Conservation (phyloP, 2,888 invertebrate species). For the Brachyptera risi region DNA sequence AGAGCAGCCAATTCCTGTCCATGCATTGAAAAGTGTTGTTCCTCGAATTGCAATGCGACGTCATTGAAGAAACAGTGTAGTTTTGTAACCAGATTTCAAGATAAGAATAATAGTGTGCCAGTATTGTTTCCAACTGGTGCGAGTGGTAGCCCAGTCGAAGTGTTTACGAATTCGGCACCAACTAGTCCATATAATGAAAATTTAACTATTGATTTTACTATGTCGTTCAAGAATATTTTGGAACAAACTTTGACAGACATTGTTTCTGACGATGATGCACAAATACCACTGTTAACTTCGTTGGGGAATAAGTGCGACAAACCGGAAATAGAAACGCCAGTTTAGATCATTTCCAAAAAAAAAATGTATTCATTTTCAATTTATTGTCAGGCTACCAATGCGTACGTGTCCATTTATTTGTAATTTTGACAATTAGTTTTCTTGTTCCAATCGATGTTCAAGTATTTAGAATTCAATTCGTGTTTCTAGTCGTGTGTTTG, state of each 20-base stretch:
- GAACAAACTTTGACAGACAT: conserved; percentile 17
- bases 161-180: conserved; percentile 23
- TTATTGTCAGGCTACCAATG: no score
- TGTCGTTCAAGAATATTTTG: not conserved
- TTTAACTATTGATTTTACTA: not conserved
- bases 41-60: not conserved
- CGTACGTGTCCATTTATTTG: no score
- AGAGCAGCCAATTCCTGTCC: conserved; percentile 62
- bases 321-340: conserved; percentile 33
- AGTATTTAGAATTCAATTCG: no score
- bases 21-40: conserved; percentile 54
- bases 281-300: conserved; percentile 11
- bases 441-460: no score
- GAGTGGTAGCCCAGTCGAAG: not conserved
- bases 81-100: conserved; percentile 4
- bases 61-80: conserved; percentile 6
- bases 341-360: conserved; percentile 39
- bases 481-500: no score
- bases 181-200: conserved; percentile 13
- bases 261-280: conserved; percentile 27
- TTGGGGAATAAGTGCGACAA: conserved; percentile 31
- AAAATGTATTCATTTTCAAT: no score
- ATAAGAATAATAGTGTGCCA: conserved; percentile 26
- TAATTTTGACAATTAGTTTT: no score
- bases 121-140: conserved; percentile 23